Evolutionary conservation across 2,797 vertebrate genomes (phyloP), one percentile per base, ranked within the genome.

Genomic region (Orientallactaga sibirica): DNA sequence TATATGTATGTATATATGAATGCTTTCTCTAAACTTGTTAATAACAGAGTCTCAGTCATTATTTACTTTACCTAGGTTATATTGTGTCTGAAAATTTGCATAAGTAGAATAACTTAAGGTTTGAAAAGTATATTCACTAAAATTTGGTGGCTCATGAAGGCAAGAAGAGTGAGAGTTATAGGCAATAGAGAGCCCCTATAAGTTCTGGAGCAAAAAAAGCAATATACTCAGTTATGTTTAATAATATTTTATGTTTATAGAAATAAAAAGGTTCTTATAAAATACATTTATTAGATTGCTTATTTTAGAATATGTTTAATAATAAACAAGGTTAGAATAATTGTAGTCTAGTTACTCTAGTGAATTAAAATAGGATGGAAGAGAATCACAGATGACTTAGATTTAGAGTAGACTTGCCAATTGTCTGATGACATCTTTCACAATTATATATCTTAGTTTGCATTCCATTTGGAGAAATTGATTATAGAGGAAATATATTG

Each of bases 71-170:
- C 55, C 10, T 58, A 58, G 55, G 14, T 88, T 77, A 19, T 61
- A 67, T 75, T 83, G 52, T 86, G 4, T 24, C 29, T 70, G 37
- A 74, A 94, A 89, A 16, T 16, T 33, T 74, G 9, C 5, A 10
- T 58, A 89, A 62, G 73, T 52, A 58, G 52, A 62, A 62, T 29
- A 92, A 68, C n/a, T 10, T 7, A 19, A 76, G 6, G 7, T 75
- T 82, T 52, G 55, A 83, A 90, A 95, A 22, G 29, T 68, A 48
- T 62, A 16, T 64, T 87, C 52, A 83, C 33, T 83, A 83, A 88
- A 93, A 88, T 67, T 85, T 62, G 12, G 19, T 80, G 58, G 24
- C 22, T 73, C n/a, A 71, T 58, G 68, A 92, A 78, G 76, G 7
- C 1, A 84, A 74, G 15, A 84, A 71, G 14, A 77, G 5, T 66